Evolutionary conservation across 2,888 invertebrate species (phyloP).

Genomic region (Orthosia gracilis): DNA sequence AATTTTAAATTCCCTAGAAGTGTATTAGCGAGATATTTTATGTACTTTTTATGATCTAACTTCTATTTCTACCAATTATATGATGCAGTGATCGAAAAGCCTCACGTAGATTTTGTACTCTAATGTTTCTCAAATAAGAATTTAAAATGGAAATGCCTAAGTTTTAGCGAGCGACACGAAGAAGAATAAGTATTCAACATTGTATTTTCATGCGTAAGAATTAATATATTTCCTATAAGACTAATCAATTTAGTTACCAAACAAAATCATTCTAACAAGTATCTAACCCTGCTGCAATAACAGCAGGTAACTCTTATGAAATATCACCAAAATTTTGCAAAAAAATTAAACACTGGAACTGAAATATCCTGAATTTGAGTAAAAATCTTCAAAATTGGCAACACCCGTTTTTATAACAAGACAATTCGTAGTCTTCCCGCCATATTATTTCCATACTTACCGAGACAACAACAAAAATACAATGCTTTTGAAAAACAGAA

Average conservation of each 20-base stretch:
- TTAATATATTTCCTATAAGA: background rate
- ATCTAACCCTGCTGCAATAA: background rate
- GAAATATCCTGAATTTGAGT: constrained; percentile 11
- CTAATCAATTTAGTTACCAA: background rate
- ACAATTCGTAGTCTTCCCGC: constrained; percentile 88
- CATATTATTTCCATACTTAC: constrained; percentile 87
- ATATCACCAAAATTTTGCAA: background rate
- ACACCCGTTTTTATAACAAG: constrained; percentile 80
- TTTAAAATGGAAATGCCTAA: no score
- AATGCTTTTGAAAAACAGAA: constrained; percentile 10
- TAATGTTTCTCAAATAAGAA: no score
- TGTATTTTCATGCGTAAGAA: background rate
- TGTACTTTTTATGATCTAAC: no score
- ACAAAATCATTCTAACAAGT: background rate
- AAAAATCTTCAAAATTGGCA: constrained; percentile 39
- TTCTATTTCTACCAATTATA: no score
- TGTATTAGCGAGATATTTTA: background rate
- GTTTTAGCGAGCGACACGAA: no score
- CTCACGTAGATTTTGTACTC: no score
- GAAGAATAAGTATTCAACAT: no score
- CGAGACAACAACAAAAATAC: constrained; percentile 46
- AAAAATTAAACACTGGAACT: background rate
- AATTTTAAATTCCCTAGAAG: constrained; percentile 24
- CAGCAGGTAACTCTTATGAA: background rate
- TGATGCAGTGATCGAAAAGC: no score